Evolutionary conservation across 2,113 vertebrate genomes (phyloP).

Genomic region (Carettochelys insculpta): DNA sequence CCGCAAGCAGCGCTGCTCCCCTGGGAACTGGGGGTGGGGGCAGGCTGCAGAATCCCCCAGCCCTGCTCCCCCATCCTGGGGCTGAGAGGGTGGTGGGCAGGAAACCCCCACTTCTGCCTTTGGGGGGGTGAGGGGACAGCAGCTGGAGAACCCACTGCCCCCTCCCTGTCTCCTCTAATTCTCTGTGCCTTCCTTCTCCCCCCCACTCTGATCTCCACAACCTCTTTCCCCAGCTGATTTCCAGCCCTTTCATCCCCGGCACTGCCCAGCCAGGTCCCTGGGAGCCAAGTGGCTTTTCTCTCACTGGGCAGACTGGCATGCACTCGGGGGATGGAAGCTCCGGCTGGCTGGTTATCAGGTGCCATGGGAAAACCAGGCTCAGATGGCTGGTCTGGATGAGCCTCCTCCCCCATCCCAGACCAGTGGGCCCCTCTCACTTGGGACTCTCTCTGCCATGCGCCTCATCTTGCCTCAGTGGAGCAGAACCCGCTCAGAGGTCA

Average conservation of each 20-base stretch:
- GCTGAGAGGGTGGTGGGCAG: not conserved
- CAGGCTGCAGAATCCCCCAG: not conserved
- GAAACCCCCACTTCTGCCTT: not conserved
- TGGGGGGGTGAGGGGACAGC: not conserved
- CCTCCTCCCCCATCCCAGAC: too few relatives aligned
- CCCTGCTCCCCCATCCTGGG: too few relatives aligned
- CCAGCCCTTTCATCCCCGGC: conserved; percentile 44
- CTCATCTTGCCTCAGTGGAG: too few relatives aligned
- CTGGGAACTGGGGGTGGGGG: not conserved
- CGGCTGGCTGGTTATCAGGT: too few relatives aligned
- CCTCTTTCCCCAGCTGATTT: conserved; percentile 52
- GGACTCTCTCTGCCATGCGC: not conserved
- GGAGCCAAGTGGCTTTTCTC: not conserved
- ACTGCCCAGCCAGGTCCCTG: conserved; percentile 61
- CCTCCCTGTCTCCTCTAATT: not conserved
- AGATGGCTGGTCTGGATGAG: not conserved
- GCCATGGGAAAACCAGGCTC: not conserved
- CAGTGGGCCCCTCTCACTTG: not conserved
- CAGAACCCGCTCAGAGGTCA: too few relatives aligned
- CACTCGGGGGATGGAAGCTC: not conserved
- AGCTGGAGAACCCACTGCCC: too few relatives aligned
- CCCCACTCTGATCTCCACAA: conserved; percentile 79
- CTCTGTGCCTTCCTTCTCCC: conserved; percentile 72
- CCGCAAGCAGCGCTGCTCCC: not conserved
- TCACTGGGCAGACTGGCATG: not conserved